Percentiles rank a stretch among this genome's conserved stretches.
phyloP scores from a whole-genome alignment of 1,140 invertebrate species.

The Platorchestia sp. region DNA sequence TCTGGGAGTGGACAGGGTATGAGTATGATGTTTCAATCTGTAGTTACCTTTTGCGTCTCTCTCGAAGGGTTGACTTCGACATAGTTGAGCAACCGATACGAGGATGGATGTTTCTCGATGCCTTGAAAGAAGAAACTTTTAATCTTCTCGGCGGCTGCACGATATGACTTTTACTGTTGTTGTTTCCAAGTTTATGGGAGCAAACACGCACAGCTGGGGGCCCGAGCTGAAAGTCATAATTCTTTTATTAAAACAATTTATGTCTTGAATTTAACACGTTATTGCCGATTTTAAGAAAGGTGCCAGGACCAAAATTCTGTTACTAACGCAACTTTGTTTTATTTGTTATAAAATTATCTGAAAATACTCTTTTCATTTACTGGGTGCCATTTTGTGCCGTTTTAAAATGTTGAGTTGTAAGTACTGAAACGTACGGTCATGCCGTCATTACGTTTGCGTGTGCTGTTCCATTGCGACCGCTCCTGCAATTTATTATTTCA shows the following conservation, averaged over 20 bases:
- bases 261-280: not conserved
- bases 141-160: not conserved
- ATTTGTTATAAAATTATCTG: not conserved
- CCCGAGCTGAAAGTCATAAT: not conserved
- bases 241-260: not conserved
- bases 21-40: not conserved
- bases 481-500: slow-evolving; percentile 34
- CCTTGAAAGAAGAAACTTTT: not conserved
- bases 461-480: not conserved
- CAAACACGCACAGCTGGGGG: not conserved
- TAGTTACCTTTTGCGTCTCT: not conserved
- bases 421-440: not conserved
- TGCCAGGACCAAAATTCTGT: not conserved
- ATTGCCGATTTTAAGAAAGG: not conserved
- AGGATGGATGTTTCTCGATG: not conserved
- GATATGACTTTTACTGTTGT: not conserved
- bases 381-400: not conserved
- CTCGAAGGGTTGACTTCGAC: not conserved
- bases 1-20: not conserved
- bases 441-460: not conserved
- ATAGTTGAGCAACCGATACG: not conserved
- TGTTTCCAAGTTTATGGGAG: not conserved
- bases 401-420: too few species aligned
- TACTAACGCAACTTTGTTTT: not conserved
- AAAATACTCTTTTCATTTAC: not conserved